Evolutionary conservation across 2,797 vertebrate genomes (phyloP).

Genomic region (Coregonus sp.): DNA sequence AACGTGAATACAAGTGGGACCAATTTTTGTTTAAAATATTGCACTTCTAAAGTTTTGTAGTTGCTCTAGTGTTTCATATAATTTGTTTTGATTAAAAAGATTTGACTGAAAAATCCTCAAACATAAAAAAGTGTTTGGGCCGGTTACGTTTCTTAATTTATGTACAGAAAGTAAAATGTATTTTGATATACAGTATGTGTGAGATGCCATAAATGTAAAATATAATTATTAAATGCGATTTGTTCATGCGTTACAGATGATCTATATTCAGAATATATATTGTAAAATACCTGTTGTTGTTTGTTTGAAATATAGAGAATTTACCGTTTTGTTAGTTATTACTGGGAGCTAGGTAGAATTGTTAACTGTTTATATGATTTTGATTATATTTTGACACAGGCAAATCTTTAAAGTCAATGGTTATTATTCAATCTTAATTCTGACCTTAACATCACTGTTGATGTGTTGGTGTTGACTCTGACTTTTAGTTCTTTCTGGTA

Average conservation of each 20-base stretch:
- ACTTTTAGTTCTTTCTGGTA: not conserved
- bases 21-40: constrained; percentile 61
- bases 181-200: constrained; percentile 21
- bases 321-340: constrained; percentile 17
- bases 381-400: not conserved
- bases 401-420: too few species aligned
- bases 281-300: constrained; percentile 7
- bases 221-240: not conserved
- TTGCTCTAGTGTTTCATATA: constrained; percentile 21
- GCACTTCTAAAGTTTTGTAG: constrained; percentile 62
- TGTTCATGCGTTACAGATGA: not conserved
- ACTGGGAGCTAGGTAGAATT: constrained; percentile 11
- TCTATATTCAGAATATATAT: constrained; percentile 15
- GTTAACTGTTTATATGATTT: constrained; percentile 1
- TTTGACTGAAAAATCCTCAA: constrained; percentile 45
- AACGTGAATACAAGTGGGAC: constrained; percentile 48
- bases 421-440: too few species aligned
- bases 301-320: constrained; percentile 12
- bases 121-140: constrained; percentile 33
- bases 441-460: too few species aligned
- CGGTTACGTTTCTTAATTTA: constrained; percentile 75
- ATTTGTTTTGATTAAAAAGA: constrained; percentile 24
- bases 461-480: constrained; percentile 30
- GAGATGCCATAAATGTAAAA: constrained; percentile 4
- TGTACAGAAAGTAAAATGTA: constrained; percentile 64